Conservation (phyloP, 2,888 invertebrate genomes). For the Tachina fera region DNA sequence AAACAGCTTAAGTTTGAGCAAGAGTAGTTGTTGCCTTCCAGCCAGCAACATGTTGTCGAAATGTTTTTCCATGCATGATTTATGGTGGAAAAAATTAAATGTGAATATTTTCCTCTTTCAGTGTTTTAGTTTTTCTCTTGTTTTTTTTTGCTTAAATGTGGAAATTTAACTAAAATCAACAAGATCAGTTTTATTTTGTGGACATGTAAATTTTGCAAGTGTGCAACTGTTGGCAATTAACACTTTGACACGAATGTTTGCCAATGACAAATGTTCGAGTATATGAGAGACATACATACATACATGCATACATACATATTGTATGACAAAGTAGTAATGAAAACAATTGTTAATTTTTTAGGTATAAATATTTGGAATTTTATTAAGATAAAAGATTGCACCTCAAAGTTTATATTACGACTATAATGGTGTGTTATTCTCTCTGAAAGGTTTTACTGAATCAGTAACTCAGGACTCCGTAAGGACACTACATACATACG, state of each 20-base stretch:
- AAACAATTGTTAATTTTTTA: conserved; percentile 9
- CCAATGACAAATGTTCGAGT: background rate
- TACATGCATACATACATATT: too few species aligned
- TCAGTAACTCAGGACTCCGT: too few species aligned
- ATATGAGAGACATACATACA: background rate
- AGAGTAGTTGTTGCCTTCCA: conserved; percentile 12
- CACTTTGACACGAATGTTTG: conserved; percentile 23
- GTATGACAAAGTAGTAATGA: background rate
- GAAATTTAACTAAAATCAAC: conserved; percentile 28
- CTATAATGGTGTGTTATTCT: background rate
- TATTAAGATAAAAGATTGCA: conserved; percentile 1
- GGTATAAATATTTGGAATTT: background rate
- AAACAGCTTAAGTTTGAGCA: conserved; percentile 21
- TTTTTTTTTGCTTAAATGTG: background rate
- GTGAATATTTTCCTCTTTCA: conserved; percentile 24
- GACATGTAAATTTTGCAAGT: conserved; percentile 35
- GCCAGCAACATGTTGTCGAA: conserved; percentile 41
- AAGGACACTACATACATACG: too few species aligned
- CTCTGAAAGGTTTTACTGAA: background rate
- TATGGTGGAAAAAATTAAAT: conserved; percentile 37
- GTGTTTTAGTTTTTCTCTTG: background rate
- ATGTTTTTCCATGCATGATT: conserved; percentile 30
- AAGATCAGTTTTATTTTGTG: conserved; percentile 38
- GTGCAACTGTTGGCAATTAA: conserved; percentile 43
- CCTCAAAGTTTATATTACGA: background rate